Conservation (phyloP, 2,113 vertebrate species). For the Hyperoodon ampullatus region DNA sequence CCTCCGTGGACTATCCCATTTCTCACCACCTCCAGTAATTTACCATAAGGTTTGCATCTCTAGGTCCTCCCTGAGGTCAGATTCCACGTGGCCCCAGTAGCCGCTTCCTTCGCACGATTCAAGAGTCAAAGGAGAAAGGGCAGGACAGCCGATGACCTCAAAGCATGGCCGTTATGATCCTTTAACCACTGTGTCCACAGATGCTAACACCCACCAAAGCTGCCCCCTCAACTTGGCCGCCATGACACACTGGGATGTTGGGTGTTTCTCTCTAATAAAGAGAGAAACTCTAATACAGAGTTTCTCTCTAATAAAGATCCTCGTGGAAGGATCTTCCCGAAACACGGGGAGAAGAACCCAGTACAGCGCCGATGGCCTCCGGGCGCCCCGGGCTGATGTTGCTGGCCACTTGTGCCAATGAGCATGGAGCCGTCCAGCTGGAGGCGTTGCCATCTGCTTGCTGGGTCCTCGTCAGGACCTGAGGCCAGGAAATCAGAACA, state of each 20-base stretch:
- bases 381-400: fast-evolving
- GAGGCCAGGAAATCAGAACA: neutral
- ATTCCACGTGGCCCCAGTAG: neutral
- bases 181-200: neutral
- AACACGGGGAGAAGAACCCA: fast-evolving
- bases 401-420: fast-evolving
- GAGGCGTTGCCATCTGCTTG: too few species aligned
- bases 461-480: neutral
- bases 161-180: fast-evolving
- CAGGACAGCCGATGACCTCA: neutral
- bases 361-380: fast-evolving
- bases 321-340: too few species aligned
- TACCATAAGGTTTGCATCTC: neutral
- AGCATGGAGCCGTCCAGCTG: neutral
- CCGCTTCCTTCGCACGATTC: neutral
- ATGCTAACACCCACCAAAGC: neutral
- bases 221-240: neutral
- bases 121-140: fast-evolving
- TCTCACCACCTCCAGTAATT: neutral
- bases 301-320: neutral
- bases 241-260: too few species aligned
- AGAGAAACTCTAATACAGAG: too few species aligned
- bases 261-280: neutral
- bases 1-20: fast-evolving
- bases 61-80: neutral